Percentiles rank a stretch among this genome's conserved stretches.
Conservation (phyloP, 2,797 vertebrate genomes). For the Protosalanx chinensis region DNA sequence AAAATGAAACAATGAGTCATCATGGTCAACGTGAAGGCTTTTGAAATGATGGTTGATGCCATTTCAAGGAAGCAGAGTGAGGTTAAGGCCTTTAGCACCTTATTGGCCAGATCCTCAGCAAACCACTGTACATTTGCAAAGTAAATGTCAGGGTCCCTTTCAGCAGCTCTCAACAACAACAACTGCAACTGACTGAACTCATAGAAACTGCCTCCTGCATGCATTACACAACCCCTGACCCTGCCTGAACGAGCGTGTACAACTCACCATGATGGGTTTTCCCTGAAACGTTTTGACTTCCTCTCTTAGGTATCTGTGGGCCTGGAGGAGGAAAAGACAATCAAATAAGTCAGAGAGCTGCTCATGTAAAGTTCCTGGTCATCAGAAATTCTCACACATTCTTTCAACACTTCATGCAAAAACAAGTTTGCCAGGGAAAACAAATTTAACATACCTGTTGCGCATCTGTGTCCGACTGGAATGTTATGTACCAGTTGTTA, state of each 20-base stretch:
- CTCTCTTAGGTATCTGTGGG: slow-evolving; percentile 94
- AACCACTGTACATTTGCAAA: slow-evolving; percentile 18
- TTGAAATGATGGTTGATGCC: neutral
- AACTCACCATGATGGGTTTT: slow-evolving; percentile 96
- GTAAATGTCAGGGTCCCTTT: slow-evolving; percentile 37
- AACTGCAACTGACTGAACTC: neutral
- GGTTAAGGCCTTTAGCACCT: neutral
- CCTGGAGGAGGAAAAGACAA: slow-evolving; percentile 64
- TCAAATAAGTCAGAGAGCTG: neutral
- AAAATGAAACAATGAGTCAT: neutral
- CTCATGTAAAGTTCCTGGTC: neutral
- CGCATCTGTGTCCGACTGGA: slow-evolving; percentile 96
- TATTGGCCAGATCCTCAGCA: slow-evolving; percentile 24
- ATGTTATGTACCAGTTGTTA: slow-evolving; percentile 99
- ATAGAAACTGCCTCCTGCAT: neutral
- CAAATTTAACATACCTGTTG: slow-evolving; percentile 80
- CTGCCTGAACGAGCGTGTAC: neutral
- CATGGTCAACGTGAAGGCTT: neutral
- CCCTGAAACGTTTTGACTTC: slow-evolving; percentile 99
- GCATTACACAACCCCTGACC: neutral
- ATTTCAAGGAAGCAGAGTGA: neutral
- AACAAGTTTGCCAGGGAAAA: neutral
- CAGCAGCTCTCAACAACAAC: neutral
- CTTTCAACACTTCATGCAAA: neutral
- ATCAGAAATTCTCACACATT: neutral